Base-by-base conservation (phyloP, 2,113 vertebrate species). In the Upupa epops region DNA sequence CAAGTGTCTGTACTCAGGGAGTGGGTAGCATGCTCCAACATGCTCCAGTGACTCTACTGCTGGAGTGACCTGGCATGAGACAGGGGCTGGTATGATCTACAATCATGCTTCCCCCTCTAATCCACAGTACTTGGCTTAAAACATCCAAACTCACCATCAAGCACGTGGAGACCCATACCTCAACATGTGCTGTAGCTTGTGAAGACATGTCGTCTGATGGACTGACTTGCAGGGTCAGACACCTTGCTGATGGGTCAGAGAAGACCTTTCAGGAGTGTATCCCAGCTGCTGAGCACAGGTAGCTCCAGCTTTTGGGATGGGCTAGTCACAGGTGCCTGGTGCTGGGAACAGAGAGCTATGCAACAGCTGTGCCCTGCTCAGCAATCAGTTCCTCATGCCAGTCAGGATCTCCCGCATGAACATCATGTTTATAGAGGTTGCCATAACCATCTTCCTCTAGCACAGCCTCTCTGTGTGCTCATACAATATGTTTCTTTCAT, bases 21-120 rank as follows among this genome's bases (percentile, higher is more conserved):
- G 64, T 2, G 17, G 20, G 51, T 28, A 6, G 17, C 3, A 0
- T 58, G 19, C 34, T 54, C 8, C 24, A 3, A 1, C 5, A 25
- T 9, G 8, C 36, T 49, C 61, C 66, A 58, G 5, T 45, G 72
- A 21, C 1, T 1, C 22, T 13, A 40, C 34, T 34, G 52, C n/a
- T 52, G 37, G 51, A 54, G 56, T 1, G 0, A 45, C 45, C 52
- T 1, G 0, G 32, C 3, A 3, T 0, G 0, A 60, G 34, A 19
- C 51, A 56, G 40, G 51, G 52, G 11, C 36, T 63, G 32, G 6
- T 66, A 16, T 17, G 40, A 22, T 12, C 70, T 45, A 18, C 51
- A 70, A 14, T 34, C 2, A 0, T 0, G 3, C 55, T 63, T 52
- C 16, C 36, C 13, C 8, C 49, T 51, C 68, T 36, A 26, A 83